These are phyloP conservation scores for Pimephales promelas DNA, from an alignment of 2,113 vertebrate species.

Conservation along the genomic window DNA sequence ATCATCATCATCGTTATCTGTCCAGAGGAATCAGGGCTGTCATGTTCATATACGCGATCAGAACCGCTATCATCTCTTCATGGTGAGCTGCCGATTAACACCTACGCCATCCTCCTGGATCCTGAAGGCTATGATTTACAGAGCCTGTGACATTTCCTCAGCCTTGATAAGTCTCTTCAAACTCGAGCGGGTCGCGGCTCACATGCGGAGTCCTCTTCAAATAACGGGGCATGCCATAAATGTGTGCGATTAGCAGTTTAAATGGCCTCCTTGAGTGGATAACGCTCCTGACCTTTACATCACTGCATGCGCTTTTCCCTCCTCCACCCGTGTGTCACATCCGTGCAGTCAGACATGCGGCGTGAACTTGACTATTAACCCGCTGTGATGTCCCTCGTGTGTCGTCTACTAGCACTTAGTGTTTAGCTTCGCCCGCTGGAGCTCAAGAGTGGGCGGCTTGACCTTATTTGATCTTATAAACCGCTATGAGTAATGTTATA, in stretches of 20 bases:
- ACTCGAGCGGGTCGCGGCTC: constrained; percentile 26
- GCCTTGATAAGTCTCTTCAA: constrained; percentile 42
- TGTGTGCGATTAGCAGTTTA: constrained; percentile 53
- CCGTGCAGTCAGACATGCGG: background rate
- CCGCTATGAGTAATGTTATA: background rate
- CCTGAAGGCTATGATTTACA: constrained; percentile 27
- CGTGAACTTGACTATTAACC: background rate
- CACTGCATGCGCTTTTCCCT: constrained; percentile 15
- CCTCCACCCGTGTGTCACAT: constrained; percentile 34
- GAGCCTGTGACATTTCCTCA: constrained; percentile 44
- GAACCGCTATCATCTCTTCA: background rate
- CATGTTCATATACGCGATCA: background rate
- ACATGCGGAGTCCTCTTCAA: constrained; percentile 42
- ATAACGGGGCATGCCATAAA: constrained; percentile 42
- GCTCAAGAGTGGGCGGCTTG: background rate
- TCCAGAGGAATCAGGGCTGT: background rate
- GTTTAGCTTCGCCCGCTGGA: background rate
- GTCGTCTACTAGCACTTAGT: constrained; percentile 29
- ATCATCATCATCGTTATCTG: background rate
- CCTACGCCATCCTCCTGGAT: constrained; percentile 2
- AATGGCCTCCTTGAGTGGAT: constrained; percentile 57
- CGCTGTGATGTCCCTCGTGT: constrained; percentile 36
- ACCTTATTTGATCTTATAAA: constrained; percentile 1
- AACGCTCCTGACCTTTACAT: constrained; percentile 40
- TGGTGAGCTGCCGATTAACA: constrained; percentile 21